phyloP scores from a whole-genome alignment of 2,113 vertebrate species.

The Vulpes ferrilata region DNA sequence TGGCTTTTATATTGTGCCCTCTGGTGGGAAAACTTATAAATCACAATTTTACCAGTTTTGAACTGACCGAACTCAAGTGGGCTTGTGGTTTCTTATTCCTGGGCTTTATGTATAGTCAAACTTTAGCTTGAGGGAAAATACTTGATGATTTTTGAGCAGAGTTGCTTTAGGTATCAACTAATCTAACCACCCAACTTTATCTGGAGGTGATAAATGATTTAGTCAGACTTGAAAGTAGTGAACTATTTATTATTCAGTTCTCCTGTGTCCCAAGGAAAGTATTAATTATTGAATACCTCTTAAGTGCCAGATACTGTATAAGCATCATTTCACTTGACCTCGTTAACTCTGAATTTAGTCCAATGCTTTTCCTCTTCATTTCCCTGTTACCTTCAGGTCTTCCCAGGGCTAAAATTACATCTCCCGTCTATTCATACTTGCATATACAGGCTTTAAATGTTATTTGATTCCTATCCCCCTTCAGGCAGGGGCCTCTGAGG shows the following conservation, averaged over 20 bases:
- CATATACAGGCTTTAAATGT: not conserved
- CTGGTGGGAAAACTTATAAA: slow-evolving; percentile 66
- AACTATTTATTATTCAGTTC: slow-evolving; percentile 19
- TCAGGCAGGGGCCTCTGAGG: not conserved
- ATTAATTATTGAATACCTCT: slow-evolving; percentile 41
- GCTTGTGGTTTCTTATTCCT: slow-evolving; percentile 1
- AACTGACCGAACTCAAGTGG: not conserved
- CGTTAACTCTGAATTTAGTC: not conserved
- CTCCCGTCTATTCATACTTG: not conserved
- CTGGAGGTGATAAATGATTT: slow-evolving; percentile 13
- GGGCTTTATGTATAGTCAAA: not conserved
- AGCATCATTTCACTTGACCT: not conserved
- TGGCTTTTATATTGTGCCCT: slow-evolving; percentile 25
- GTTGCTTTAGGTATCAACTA: not conserved
- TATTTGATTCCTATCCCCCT: not conserved
- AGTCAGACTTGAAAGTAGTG: not conserved
- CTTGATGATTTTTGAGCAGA: not conserved
- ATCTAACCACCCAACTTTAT: not conserved
- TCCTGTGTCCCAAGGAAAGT: not conserved
- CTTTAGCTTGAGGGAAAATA: not conserved
- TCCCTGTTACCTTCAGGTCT: not conserved
- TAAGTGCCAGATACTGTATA: not conserved
- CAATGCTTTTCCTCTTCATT: not conserved
- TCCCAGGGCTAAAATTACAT: not conserved
- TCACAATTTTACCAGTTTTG: not conserved